Base-by-base conservation (phyloP, 2,797 vertebrate species). In the Xerus rutilus region DNA sequence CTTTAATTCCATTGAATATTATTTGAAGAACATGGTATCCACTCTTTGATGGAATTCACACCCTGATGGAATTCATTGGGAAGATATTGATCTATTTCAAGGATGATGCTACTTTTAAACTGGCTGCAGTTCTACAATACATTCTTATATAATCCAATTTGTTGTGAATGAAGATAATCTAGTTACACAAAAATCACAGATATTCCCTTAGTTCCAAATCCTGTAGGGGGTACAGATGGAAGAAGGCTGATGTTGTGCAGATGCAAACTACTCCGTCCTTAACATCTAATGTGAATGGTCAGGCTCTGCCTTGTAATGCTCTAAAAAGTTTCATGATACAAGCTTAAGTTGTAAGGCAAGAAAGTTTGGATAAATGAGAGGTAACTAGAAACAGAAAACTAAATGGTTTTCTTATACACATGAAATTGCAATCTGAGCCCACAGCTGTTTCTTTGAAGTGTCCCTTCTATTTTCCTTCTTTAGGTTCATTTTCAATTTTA, bases 1-100 rank as follows among this genome's bases (percentile, higher is more conserved):
- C 25, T 93, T 92, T 78, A 93, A 57, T 15, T 12, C 28, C 91
- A 69, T 32, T 81, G 30, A 78, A 52, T 62, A 39, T 23, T 25
- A 72, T 74, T 18, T 79, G 82, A 91, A 94, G 57, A 57, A 72
- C 47, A 70, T n/a, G 12, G 90, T n/a, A 78, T 45, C 21, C 25
- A 91, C 64, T 57, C 25, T n/a, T n/a, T 89, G 28, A 73, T 62
- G 45, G 28, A 90, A 79, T 89, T 94, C 57, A 64, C 73, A 39
- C 39, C 39, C 39, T 89, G 32, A 73, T 62, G 45, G 23, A 90
- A 79, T 91, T 94, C 57, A 64, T 15, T 91, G 49, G 52, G 12
- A 91, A 95, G 15, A 84, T 45, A 77, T 11, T 64, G 64, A 85
- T 89, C n/a, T 83, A 62, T 89, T 70, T 39, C 11, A 45, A 92